phyloP scores from a whole-genome alignment of 2,797 vertebrate species.

The Coregonus ussuriensis region DNA sequence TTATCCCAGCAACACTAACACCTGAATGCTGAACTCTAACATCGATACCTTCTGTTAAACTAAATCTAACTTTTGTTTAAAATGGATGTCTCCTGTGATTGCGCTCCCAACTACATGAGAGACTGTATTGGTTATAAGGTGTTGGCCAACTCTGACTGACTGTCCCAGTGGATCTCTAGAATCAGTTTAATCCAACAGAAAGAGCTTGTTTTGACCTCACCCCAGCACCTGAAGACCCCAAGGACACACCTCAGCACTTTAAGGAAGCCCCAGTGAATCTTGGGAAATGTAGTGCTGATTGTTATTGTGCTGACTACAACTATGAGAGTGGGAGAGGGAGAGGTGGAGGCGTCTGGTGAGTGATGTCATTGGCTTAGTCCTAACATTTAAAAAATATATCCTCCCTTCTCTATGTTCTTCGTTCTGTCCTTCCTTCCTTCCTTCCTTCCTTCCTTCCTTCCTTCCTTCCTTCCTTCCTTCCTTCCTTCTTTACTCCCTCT shows the following conservation, averaged over 20 bases:
- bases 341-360: constrained; percentile 8
- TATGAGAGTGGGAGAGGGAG: not conserved
- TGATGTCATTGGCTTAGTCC: not conserved
- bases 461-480: not conserved
- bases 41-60: constrained; percentile 22
- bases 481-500: not conserved
- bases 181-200: constrained; percentile 32
- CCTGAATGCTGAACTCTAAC: constrained; percentile 30
- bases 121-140: constrained; percentile 5
- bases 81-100: constrained; percentile 36
- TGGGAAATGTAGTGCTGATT: constrained; percentile 1
- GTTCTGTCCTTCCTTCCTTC: not conserved
- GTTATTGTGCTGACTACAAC: constrained; percentile 18
- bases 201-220: not conserved
- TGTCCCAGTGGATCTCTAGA: constrained; percentile 36
- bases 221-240: constrained; percentile 22
- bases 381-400: not conserved
- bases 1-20: constrained; percentile 15
- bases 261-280: constrained; percentile 9
- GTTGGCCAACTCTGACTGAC: constrained; percentile 39
- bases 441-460: not conserved
- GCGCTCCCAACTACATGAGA: constrained; percentile 36
- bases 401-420: not conserved
- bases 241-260: constrained; percentile 22
- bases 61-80: constrained; percentile 14